Conservation (phyloP, 1,140 invertebrate genomes). For the Pemphigus obesinymphae region DNA sequence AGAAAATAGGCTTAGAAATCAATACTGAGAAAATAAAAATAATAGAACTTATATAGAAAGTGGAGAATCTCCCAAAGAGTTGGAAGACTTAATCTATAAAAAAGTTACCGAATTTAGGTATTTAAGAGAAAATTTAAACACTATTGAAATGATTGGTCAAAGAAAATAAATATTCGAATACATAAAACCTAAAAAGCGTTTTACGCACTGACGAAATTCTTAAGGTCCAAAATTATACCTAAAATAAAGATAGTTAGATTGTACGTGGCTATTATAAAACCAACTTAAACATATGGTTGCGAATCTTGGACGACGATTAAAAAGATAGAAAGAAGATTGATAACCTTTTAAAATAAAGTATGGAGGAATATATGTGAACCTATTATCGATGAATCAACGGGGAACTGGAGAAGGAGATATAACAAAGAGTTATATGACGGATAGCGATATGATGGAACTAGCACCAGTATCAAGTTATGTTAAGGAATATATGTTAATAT, state of each 20-base stretch:
- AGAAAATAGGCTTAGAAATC: not conserved
- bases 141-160: not conserved
- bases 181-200: not conserved
- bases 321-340: too few relatives aligned
- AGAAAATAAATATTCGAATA: too few relatives aligned
- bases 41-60: not conserved
- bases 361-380: not conserved
- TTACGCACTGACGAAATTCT: not conserved
- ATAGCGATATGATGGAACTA: too few relatives aligned
- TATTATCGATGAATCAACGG: not conserved
- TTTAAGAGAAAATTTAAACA: not conserved
- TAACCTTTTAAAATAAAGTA: not conserved
- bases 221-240: not conserved
- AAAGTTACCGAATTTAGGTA: not conserved
- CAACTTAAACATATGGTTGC: too few relatives aligned
- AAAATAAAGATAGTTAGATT: not conserved
- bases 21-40: not conserved
- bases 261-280: not conserved
- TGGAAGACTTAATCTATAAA: not conserved
- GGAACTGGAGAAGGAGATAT: too few relatives aligned
- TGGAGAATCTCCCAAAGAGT: not conserved
- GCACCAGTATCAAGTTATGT: not conserved
- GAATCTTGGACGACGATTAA: too few relatives aligned
- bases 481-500: too few relatives aligned
- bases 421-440: too few relatives aligned